phyloP scores from a whole-genome alignment of 2,797 vertebrate species.

The Eupleurogrammus muticus region DNA sequence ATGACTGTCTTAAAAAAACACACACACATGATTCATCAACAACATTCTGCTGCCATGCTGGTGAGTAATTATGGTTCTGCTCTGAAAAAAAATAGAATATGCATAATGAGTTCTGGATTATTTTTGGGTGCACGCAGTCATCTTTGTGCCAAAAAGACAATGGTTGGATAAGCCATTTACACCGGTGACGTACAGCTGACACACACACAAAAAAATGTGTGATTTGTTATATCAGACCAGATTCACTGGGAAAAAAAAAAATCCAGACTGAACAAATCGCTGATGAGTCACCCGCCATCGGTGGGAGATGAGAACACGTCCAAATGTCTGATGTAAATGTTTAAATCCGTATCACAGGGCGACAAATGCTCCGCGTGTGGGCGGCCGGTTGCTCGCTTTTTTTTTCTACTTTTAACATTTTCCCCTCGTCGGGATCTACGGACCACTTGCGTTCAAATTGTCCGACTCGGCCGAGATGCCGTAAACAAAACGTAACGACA shows the following conservation, averaged over 20 bases:
- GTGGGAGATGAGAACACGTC: conserved; percentile 5
- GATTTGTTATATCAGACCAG: neutral
- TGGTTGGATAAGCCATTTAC: conserved; percentile 12
- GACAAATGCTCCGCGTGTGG: conserved; percentile 3
- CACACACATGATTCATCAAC: conserved; percentile 63
- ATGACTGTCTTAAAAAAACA: conserved; percentile 59
- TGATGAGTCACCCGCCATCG: conserved; percentile 29
- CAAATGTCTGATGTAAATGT: conserved; percentile 22
- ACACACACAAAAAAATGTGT: neutral
- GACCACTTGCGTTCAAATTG: conserved; percentile 35
- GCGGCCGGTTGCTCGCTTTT: conserved; percentile 15
- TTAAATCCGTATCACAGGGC: conserved; percentile 13
- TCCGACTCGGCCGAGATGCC: conserved; percentile 28
- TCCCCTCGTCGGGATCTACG: conserved; percentile 15
- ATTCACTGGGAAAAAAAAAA: conserved; percentile 4
- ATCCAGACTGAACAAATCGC: conserved; percentile 26
- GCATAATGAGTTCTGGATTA: conserved; percentile 51
- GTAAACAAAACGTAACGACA: conserved; percentile 42
- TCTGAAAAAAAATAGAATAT: conserved; percentile 51
- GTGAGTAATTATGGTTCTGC: conserved; percentile 62
- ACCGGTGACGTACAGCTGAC: conserved; percentile 25
- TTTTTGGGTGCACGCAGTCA: conserved; percentile 26
- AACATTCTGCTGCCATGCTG: conserved; percentile 51
- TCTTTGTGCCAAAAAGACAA: conserved; percentile 16
- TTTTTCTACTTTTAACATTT: conserved; percentile 33